Evolutionary conservation across 2,113 vertebrate genomes (phyloP), one percentile per base, ranked within the genome.

Genomic region (Plectropomus leopardus): DNA sequence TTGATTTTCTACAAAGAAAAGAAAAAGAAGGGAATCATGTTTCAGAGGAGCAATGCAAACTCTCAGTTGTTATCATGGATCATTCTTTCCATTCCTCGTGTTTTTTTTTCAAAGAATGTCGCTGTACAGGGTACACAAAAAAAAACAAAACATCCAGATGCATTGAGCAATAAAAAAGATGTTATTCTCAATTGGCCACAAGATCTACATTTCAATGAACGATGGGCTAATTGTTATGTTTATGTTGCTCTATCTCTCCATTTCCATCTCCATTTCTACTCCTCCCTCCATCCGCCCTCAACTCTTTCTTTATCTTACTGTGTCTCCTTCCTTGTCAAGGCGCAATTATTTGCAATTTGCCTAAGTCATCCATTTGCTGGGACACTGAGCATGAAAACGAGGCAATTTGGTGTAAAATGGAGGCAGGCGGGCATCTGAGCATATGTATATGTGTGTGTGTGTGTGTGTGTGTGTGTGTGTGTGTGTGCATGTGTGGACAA

Each of bases 291-390:
- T 96, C 96, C 96, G 93, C 94, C 95, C 95, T 96, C 85, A 95
- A 95, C 96, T 97, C 96, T 96, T 96, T 95, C 95, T 96, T 96
- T 88, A 96, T 96, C 96, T 97, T 82, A 84, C 84, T 15, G 83
- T 86, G 83, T 91, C 92, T 96, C 96, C 95, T 95, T 97, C 95
- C 96, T 97, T 96, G 95, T 97, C 92, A 96, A 97, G 96, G 96
- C 96, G 95, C 98, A 99, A 99, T 99, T 99, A 99, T 98, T 98
- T 99, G 98, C 98, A 98, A 99, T 99, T 99, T 99, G 98, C 97
- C 97, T 97, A 99, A 99, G 97, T 98, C 95, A 95, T 98, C 97
- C 98, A 99, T 99, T 99, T 99, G 97, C 97, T 96, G 97, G 97
- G 96, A 98, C 96, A 90, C 97, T 96, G 96, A 99, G 97, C 98